phyloP scores from a whole-genome alignment of 1,140 invertebrate species.

The Chionoecetes opilio region DNA sequence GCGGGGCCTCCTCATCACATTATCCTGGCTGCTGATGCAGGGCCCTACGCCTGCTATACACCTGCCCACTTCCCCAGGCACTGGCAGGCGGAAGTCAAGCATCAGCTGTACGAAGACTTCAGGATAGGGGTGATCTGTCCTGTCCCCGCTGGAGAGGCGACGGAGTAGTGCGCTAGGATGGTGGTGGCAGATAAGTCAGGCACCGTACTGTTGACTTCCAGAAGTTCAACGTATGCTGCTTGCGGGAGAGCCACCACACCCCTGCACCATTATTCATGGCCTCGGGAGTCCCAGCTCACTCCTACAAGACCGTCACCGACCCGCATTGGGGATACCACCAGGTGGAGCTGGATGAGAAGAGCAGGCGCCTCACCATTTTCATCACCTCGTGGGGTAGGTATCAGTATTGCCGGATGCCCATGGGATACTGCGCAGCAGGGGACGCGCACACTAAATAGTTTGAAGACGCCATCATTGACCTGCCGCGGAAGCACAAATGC shows the following conservation, averaged over 20 bases:
- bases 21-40: too few relatives aligned
- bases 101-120: neutral
- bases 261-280: neutral
- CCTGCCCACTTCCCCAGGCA: neutral
- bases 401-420: too few relatives aligned
- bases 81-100: neutral
- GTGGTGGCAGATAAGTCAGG: neutral
- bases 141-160: neutral
- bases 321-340: constrained; percentile 30
- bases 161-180: neutral
- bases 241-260: neutral
- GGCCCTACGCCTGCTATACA: too few relatives aligned
- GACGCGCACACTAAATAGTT: constrained; percentile 34
- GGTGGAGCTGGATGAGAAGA: too few relatives aligned
- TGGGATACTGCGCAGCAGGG: too few relatives aligned
- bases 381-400: too few relatives aligned
- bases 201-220: neutral
- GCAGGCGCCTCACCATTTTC: too few relatives aligned
- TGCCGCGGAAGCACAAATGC: constrained; percentile 35
- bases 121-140: neutral
- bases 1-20: neutral
- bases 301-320: neutral
- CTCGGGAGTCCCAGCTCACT: neutral
- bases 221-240: neutral
- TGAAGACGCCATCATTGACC: constrained; percentile 1